phyloP scores from a whole-genome alignment of 64 coral and sea anemone species.

The Stichodactyla mertensii region DNA sequence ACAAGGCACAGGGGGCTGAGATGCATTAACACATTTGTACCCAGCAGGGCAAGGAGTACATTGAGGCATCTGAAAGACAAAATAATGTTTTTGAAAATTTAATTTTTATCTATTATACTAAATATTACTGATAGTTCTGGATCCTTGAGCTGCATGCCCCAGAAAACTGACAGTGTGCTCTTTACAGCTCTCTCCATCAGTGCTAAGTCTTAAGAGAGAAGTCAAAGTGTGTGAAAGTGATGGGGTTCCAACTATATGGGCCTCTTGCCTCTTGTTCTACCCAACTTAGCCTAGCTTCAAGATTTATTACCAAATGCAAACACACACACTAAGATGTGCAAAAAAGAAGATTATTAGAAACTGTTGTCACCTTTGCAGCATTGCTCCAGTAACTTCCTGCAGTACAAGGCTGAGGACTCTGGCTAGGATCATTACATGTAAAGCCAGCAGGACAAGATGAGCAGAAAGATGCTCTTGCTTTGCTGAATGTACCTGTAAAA shows the following conservation, averaged over 20 bases:
- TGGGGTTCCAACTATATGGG: too few relatives aligned
- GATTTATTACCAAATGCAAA: background rate
- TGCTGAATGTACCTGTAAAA: conserved; percentile 54
- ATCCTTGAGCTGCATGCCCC: too few relatives aligned
- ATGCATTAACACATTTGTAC: conserved; percentile 80
- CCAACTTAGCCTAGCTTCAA: too few relatives aligned
- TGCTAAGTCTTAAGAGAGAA: too few relatives aligned
- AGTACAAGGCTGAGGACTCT: conserved; percentile 46
- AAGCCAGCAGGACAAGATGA: conserved; percentile 79
- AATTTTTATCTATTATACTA: background rate
- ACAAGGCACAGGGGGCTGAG: conserved; percentile 78
- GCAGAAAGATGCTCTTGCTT: conserved; percentile 60
- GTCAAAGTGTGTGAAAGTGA: too few relatives aligned
- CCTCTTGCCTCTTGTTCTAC: too few relatives aligned
- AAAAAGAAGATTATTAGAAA: background rate
- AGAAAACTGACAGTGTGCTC: too few relatives aligned
- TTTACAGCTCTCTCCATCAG: too few relatives aligned
- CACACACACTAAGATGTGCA: background rate
- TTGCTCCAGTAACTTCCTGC: conserved; percentile 82
- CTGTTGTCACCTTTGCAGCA: conserved; percentile 65
- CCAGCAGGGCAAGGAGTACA: conserved; percentile 92
- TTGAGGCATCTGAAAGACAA: conserved; percentile 54
- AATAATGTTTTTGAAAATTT: background rate
- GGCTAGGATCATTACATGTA: conserved; percentile 77
- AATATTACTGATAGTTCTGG: too few relatives aligned